A percentile compares a stretch with the other conserved stretches of the same genome.
These are phyloP conservation scores for Dreissena rostriformis DNA, from an alignment of 1,140 invertebrate genomes.

Conservation along the genomic window DNA sequence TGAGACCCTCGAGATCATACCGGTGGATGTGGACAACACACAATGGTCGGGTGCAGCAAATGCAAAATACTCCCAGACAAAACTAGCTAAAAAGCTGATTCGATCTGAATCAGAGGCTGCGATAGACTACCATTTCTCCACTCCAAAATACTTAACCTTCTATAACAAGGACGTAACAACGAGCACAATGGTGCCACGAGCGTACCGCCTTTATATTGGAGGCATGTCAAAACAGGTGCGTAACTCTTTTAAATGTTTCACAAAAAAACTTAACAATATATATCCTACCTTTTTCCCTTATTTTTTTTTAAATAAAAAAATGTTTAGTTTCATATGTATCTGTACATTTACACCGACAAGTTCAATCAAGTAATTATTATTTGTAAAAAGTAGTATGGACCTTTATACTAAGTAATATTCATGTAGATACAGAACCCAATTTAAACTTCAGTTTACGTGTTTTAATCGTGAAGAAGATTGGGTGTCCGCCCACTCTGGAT, in stretches of 20 bases:
- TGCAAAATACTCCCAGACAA: slow-evolving; percentile 21
- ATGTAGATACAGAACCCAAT: too few species aligned
- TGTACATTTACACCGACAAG: too few species aligned
- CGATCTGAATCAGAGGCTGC: slow-evolving; percentile 64
- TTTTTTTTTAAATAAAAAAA: too few species aligned
- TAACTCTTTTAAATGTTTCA: neutral
- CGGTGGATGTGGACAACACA: neutral
- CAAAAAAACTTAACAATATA: too few species aligned
- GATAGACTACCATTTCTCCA: slow-evolving; percentile 64
- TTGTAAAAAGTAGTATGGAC: too few species aligned
- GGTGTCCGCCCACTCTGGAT: too few species aligned
- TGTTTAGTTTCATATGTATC: too few species aligned
- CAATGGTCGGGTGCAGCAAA: slow-evolving; percentile 8
- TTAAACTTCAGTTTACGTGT: too few species aligned
- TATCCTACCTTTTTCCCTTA: too few species aligned
- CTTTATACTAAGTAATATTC: too few species aligned
- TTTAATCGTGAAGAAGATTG: too few species aligned
- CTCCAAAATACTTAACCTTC: slow-evolving; percentile 69
- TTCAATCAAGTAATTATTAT: too few species aligned
- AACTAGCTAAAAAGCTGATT: slow-evolving; percentile 16
- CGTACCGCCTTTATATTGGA: slow-evolving; percentile 34
- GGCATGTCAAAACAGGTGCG: slow-evolving; percentile 59
- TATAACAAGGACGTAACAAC: slow-evolving; percentile 64
- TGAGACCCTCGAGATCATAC: slow-evolving; percentile 64
- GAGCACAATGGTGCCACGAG: slow-evolving; percentile 54